Evolutionary conservation across 2,113 vertebrate species (phyloP).

Genomic region (Delphinapterus leucas): DNA sequence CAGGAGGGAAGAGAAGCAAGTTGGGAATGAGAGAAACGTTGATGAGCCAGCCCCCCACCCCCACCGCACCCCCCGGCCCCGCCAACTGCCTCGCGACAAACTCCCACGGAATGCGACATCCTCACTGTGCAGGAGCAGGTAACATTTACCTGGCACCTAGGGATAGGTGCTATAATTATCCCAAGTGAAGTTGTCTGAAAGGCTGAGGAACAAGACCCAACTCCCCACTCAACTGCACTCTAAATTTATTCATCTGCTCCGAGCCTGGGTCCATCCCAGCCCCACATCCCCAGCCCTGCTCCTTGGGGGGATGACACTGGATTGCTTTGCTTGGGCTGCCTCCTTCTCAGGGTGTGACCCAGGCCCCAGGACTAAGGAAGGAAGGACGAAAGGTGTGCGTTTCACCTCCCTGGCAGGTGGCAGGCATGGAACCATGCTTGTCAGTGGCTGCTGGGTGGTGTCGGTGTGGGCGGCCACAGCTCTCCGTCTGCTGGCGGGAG

Average conservation of each 20-base stretch:
- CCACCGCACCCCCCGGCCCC: no score
- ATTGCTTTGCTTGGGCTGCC: not conserved
- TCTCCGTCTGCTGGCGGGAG: not conserved
- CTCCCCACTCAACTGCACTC: not conserved
- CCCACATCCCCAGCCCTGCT: not conserved
- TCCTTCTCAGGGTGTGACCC: not conserved
- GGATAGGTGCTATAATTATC: not conserved
- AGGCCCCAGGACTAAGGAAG: not conserved
- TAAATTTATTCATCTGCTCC: not conserved
- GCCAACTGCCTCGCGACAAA: not conserved
- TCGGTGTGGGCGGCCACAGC: fast-evolving
- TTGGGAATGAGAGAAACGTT: not conserved
- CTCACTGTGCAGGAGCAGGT: not conserved
- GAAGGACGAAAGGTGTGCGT: not conserved
- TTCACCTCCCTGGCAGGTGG: not conserved
- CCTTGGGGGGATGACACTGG: fast-evolving
- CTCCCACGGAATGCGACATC: not conserved
- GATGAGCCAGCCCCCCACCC: not conserved
- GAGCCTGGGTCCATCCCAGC: not conserved
- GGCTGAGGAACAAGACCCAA: not conserved
- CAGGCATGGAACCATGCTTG: fast-evolving
- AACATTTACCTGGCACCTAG: not conserved
- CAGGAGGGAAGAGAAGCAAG: not conserved
- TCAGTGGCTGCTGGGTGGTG: not conserved
- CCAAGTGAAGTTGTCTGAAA: not conserved